Conservation (phyloP, 2,113 vertebrate species). For the Stigmatopora nigra region DNA sequence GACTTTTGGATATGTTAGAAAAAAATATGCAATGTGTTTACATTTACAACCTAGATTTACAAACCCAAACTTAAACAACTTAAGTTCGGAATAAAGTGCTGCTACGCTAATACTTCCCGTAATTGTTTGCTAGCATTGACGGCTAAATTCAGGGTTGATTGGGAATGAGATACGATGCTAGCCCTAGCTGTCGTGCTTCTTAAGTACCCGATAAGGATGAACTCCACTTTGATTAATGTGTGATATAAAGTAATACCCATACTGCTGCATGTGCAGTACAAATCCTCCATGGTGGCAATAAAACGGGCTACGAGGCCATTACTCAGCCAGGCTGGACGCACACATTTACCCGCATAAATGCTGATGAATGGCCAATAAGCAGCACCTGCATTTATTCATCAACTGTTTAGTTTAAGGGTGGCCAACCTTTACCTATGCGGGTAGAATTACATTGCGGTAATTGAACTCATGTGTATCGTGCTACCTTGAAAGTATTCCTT, state of each 20-base stretch:
- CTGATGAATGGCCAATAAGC: slow-evolving; percentile 6
- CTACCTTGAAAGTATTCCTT: too few species aligned
- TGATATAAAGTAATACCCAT: slow-evolving; percentile 43
- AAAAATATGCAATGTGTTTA: too few species aligned
- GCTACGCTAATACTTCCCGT: background rate
- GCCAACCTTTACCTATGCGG: background rate
- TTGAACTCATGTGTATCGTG: background rate
- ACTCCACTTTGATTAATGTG: slow-evolving; percentile 50
- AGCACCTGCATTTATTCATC: slow-evolving; percentile 24
- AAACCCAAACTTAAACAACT: too few species aligned
- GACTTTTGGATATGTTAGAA: too few species aligned
- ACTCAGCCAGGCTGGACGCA: slow-evolving; percentile 29
- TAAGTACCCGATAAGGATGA: slow-evolving; percentile 15
- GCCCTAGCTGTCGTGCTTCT: slow-evolving; percentile 13
- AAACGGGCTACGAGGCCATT: slow-evolving; percentile 47
- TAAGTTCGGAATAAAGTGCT: background rate
- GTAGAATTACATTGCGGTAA: background rate
- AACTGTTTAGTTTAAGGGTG: slow-evolving; percentile 23
- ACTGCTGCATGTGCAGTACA: slow-evolving; percentile 51
- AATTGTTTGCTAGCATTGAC: background rate
- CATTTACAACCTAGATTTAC: too few species aligned
- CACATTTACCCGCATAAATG: background rate
- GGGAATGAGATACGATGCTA: slow-evolving; percentile 16
- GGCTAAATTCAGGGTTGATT: background rate
- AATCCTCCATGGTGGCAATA: slow-evolving; percentile 34